Evolutionary conservation across 2,888 invertebrate genomes (phyloP), one percentile per base, ranked within the genome.

Genomic region (Drosophila putrida): DNA sequence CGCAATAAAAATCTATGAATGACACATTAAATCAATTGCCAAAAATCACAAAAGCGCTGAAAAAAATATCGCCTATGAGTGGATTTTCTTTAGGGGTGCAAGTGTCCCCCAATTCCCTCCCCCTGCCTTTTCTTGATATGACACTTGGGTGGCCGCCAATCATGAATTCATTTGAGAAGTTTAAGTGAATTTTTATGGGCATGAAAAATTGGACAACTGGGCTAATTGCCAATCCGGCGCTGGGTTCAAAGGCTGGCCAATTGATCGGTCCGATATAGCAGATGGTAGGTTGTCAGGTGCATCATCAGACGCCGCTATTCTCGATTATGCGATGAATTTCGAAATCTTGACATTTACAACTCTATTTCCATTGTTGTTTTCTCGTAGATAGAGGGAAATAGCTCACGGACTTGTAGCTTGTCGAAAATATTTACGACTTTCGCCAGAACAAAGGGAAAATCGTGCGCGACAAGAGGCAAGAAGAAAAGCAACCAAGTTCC

Each of bases 11-110:
- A 91, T 91, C 90, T 92, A 91, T 91, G 92, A 92, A 92, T 92
- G 92, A 91, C 92, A 92, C 92, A 91, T 92, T 92, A 92, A 92
- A 91, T 92, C 92, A 92, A 92, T 92, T 90, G 92, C 87, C 92
- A 89, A 91, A 92, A 92, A 91, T 90, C 91, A 89, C 82, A 88
- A 89, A 87, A 85, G 81, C 82, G 66, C 67, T 68, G 66, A 66
- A 79, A 77, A 77, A 68, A 65, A 39, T 38, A 64, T 64, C 66
- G 70, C 68, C 75, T 70, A 77, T 80, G 75, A 80, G 80, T 80
- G 71, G 74, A 84, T 76, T 80, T 70, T 61, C 28, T 10, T 35
- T 35, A 43, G 51, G 50, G 43, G 53, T 44, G 46, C 25, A 41
- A n/a, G 9, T 10, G 9, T 10, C 5, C 43, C n/a, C 15, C n/a